Evolutionary conservation across 1,140 invertebrate genomes (phyloP).

Genomic region (Euschistus heros): DNA sequence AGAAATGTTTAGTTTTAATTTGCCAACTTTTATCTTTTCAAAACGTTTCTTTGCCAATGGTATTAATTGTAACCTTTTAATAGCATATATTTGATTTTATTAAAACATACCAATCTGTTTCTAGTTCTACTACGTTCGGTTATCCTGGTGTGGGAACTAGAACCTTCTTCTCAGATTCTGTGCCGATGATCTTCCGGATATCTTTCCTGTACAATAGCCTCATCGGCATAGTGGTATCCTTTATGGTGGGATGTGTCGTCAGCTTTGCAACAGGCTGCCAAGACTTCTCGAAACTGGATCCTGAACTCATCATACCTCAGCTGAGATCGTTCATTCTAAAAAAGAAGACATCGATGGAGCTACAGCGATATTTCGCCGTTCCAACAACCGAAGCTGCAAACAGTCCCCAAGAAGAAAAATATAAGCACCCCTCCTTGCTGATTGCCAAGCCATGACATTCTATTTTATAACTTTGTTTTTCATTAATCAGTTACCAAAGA

Average conservation of each 20-base stretch:
- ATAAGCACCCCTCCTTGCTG: too few species aligned
- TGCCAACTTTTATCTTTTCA: too few species aligned
- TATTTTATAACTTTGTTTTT: not conserved
- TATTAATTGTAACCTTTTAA: too few species aligned
- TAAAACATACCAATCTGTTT: not conserved
- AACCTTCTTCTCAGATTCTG: not conserved
- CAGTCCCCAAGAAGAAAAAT: too few species aligned
- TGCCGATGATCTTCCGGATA: not conserved
- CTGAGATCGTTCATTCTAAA: not conserved
- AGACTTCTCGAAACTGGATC: not conserved
- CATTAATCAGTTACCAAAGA: not conserved
- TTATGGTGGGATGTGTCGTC: not conserved
- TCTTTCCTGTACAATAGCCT: constrained; percentile 18
- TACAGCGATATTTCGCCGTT: too few species aligned
- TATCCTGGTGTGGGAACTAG: constrained; percentile 12
- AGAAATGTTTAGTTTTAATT: too few species aligned
- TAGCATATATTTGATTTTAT: too few species aligned
- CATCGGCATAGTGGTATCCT: not conserved
- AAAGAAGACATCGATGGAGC: too few species aligned
- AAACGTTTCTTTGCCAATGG: too few species aligned
- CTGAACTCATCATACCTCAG: constrained; percentile 8
- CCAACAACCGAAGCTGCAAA: too few species aligned
- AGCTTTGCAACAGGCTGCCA: not conserved
- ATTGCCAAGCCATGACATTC: not conserved
- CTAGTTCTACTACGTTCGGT: constrained; percentile 7